Base-by-base conservation (phyloP, 2,113 vertebrate genomes). In the Cairina moschata region DNA sequence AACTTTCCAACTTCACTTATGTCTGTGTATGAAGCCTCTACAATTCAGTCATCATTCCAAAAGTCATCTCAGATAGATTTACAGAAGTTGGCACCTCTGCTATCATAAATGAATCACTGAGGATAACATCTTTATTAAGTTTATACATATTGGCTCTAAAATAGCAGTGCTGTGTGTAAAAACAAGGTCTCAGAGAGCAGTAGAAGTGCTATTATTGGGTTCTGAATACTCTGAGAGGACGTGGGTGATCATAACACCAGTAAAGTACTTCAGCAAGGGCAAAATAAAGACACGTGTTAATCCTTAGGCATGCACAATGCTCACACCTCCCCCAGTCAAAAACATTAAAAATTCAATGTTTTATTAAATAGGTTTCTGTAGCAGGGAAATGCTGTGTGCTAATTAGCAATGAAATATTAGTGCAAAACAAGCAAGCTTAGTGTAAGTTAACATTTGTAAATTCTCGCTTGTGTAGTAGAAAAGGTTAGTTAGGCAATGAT, bases 401-500 rank as follows among this genome's bases (percentile, higher is more conserved):
- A 74, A 46, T 96, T 92, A 87, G 86, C 44, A 82, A 67, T 74
- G 72, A 97, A 89, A 90, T 69, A 29, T 10, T 40, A 78, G 75
- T 66, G n/a, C 34, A 54, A 79, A 83, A 82, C 31, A 88, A 90
- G 84, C 71, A 81, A 90, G 86, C 62, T 92, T 46, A 69, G 50
- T 86, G 5, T 6, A 93, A 86, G 62, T 88, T 56, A 83, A 75
- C 0, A 4, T 86, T 68, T 9, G 9, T 26, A 69, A 73, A 94
- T 65, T 68, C 78, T 87, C 63, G 32, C 83, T 90, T 74, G 73
- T 87, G 25, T 77, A 32, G 62, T 75, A 95, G 85, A 52, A 86
- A 93, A 96, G 67, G 75, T 86, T 93, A 81, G 92, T 79, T 78
- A 86, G 84, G 42, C 34, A 42, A 69, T 96, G 96, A 78, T 95